phyloP scores from a whole-genome alignment of 2,797 vertebrate species.

The Cuniculus paca region DNA sequence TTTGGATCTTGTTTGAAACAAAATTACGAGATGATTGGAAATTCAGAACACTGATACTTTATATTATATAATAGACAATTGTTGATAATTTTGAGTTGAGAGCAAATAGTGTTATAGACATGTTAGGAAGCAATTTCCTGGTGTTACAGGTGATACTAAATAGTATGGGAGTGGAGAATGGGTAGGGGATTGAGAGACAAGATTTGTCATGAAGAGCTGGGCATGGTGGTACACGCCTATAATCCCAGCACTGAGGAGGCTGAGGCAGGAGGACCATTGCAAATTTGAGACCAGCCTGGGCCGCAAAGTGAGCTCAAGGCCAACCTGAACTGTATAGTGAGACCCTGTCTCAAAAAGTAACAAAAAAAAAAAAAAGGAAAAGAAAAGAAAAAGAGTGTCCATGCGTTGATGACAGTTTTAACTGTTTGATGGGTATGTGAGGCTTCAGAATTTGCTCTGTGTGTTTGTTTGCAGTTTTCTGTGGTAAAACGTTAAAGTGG shows the following conservation, averaged over 20 bases:
- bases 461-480: conserved; percentile 13
- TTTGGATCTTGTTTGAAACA: not conserved
- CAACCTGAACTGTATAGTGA: too few relatives aligned
- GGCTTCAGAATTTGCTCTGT: not conserved
- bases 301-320: too few relatives aligned
- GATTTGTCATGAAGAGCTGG: not conserved
- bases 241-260: too few relatives aligned
- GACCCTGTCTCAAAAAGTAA: too few relatives aligned
- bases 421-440: not conserved
- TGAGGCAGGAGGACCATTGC: too few relatives aligned
- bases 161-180: not conserved
- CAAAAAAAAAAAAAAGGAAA: too few relatives aligned
- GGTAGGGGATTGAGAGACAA: not conserved
- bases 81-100: not conserved
- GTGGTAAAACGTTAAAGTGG: conserved; percentile 11
- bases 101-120: conserved; percentile 17
- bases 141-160: not conserved
- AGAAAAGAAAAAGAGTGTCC: too few relatives aligned
- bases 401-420: not conserved
- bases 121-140: not conserved
- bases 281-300: too few relatives aligned
- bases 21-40: not conserved
- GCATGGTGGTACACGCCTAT: too few relatives aligned
- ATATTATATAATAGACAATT: not conserved
- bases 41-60: conserved; percentile 25